Percentiles rank a stretch among this genome's conserved stretches.
Conservation (phyloP, 2,113 vertebrate genomes). For the Thryonomys swinderianus region DNA sequence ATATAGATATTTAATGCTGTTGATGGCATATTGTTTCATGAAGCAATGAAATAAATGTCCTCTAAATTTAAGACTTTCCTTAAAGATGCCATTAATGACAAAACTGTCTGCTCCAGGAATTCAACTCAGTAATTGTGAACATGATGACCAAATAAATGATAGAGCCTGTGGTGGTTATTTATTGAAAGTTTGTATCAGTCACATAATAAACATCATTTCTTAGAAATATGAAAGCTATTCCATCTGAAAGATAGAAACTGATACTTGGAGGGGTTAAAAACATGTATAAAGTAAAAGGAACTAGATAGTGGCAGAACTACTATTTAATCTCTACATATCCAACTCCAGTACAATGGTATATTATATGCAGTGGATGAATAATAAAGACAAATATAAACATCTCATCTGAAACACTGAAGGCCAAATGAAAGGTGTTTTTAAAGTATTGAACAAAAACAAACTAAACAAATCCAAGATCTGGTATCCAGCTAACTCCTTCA, state of each 20-base stretch:
- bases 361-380: neutral
- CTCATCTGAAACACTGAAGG: neutral
- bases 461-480: neutral
- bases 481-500: neutral
- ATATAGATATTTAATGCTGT: neutral
- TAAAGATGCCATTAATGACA: neutral
- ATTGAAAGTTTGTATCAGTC: neutral
- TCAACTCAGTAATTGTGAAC: neutral
- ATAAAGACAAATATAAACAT: neutral
- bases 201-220: neutral
- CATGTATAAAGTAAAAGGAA: neutral
- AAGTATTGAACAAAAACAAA: neutral
- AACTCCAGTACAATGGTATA: neutral
- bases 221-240: neutral
- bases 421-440: constrained; percentile 2
- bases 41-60: neutral
- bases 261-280: neutral
- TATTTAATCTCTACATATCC: neutral
- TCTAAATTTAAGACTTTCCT: neutral
- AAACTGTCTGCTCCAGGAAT: constrained; percentile 1
- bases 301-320: constrained; percentile 4
- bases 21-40: neutral
- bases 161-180: neutral
- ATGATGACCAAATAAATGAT: neutral
- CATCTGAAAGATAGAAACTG: constrained; percentile 29